Base-by-base conservation (phyloP, 2,797 vertebrate genomes). In the Pseudochaenichthys georgianus region DNA sequence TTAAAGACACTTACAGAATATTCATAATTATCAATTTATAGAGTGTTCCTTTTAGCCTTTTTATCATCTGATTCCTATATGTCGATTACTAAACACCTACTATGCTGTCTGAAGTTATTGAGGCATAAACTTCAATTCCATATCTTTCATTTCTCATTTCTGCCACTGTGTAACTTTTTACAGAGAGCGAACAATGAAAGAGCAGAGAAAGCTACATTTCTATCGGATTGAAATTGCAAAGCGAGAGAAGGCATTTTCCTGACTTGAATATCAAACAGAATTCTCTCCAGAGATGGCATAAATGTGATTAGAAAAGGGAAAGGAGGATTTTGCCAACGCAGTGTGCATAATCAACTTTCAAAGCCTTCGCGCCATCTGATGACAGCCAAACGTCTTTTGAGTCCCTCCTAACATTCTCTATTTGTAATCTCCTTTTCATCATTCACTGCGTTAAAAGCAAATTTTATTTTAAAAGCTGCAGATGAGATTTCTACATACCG, bases 241-340 rank as follows among this genome's bases (percentile, higher is more conserved):
- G 81, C 73, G 55, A 75, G 48, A 77, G 84, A 81, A 87, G 84
- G 70, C 70, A 64, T 88, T 83, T n/a, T 51, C 74, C 84, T 88
- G 88, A 79, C 77, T 75, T 80, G 88, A 94, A 93, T 92, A 90
- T 92, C 85, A 93, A 94, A 87, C 87, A 81, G 89, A 91, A 83
- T 64, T 83, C 68, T 85, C 89, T 92, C 80, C 64, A 74, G 83
- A 89, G 88, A 90, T 86, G 75, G 65, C 62, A 83, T 88, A 86
- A 90, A 89, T 88, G 89, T 87, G 91, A 94, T 92, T 93, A 90
- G 88, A 92, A 80, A 79, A 82, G 77, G 78, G 77, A 84, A 80
- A 82, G 83, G 84, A 86, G 66, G 84, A 75, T 85, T 88, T 90
- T 87, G 78, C 80, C 69, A 84, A 80, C 69, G 77, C 71, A 72